phyloP scores from a whole-genome alignment of 1,140 invertebrate species.

The Centruroides vittatus region DNA sequence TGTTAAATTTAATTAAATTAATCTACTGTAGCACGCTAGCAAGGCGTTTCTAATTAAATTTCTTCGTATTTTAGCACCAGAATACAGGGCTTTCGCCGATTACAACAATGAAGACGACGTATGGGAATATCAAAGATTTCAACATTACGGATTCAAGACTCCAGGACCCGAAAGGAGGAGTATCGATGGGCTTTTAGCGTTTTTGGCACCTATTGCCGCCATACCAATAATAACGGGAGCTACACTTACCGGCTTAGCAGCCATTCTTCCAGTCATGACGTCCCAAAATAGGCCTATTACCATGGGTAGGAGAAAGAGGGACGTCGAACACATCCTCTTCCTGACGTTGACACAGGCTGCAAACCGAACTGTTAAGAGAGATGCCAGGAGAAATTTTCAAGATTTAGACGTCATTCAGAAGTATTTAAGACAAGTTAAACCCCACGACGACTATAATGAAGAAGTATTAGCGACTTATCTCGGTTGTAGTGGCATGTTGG shows the following conservation, averaged over 20 bases:
- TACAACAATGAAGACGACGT: conserved; percentile 5
- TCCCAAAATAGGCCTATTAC: background rate
- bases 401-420: conserved; percentile 19
- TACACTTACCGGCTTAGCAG: conserved; percentile 16
- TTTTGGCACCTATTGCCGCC: conserved; percentile 19
- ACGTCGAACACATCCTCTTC: too few relatives aligned
- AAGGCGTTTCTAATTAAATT: too few relatives aligned
- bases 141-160: conserved; percentile 15
- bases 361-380: background rate
- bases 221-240: conserved; percentile 19
- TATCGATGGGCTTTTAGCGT: conserved; percentile 9
- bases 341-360: too few relatives aligned
- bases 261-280: conserved; percentile 14
- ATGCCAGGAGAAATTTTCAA: conserved; percentile 1
- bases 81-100: too few relatives aligned
- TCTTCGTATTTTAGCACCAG: too few relatives aligned
- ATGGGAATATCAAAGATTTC: conserved; percentile 13
- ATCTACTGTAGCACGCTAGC: too few relatives aligned
- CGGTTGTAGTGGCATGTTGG: conserved; percentile 23
- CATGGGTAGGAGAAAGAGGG: too few relatives aligned
- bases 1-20: too few relatives aligned
- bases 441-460: conserved; percentile 21
- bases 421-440: conserved; percentile 19
- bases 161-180: conserved; percentile 4
- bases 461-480: conserved; percentile 25